A percentile compares a stretch with the other conserved stretches of the same genome.
Evolutionary conservation across 2,797 vertebrate species (phyloP).

Genomic region (Tinamus major): DNA sequence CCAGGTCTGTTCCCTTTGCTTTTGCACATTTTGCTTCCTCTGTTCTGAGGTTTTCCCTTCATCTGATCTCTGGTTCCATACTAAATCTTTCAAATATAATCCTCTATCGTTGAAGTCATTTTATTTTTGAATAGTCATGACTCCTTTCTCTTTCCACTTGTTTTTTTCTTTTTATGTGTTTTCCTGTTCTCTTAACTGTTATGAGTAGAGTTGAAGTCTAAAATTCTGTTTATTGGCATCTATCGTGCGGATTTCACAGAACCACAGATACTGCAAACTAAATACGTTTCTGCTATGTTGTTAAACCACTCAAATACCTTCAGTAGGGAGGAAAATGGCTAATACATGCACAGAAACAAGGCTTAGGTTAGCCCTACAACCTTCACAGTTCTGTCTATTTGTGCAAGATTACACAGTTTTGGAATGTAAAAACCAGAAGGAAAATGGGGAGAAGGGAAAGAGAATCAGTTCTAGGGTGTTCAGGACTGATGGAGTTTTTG

Average conservation of each 20-base stretch:
- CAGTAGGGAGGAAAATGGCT: not conserved
- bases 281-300: not conserved
- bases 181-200: not conserved
- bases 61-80: not conserved
- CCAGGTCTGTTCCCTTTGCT: not conserved
- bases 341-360: not conserved
- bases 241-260: not conserved
- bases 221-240: not conserved
- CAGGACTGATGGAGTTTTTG: not conserved
- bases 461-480: not conserved
- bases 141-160: not conserved
- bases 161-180: not conserved
- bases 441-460: rapidly evolving
- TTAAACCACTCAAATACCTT: too few relatives aligned
- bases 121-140: not conserved
- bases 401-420: not conserved
- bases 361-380: not conserved
- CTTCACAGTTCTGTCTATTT: not conserved
- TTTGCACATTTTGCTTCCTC: not conserved
- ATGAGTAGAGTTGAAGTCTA: not conserved
- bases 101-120: not conserved
- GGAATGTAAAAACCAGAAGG: not conserved
- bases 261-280: not conserved
- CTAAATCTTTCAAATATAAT: not conserved
- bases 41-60: not conserved